Percentiles rank a stretch among this genome's conserved stretches.
Conservation (phyloP, 2,888 invertebrate species). For the Phengaris alcon region DNA sequence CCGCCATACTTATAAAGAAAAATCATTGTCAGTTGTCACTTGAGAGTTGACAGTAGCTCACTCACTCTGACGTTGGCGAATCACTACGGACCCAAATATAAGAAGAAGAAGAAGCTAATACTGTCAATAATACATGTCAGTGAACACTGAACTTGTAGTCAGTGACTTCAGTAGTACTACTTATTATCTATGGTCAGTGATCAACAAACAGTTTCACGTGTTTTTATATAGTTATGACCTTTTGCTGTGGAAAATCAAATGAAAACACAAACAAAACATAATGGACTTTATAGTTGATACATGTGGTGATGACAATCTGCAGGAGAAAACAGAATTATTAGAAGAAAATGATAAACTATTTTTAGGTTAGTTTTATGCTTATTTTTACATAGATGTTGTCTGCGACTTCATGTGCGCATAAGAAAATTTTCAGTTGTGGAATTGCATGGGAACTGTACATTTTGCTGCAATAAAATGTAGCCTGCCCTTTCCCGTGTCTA, state of each 20-base stretch:
- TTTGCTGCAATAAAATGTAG: too few species aligned
- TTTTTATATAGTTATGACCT: background rate
- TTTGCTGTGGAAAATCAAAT: background rate
- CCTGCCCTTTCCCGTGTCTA: too few species aligned
- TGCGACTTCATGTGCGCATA: too few species aligned
- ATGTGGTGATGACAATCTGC: constrained; percentile 69
- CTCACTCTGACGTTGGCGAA: too few species aligned
- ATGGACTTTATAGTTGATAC: constrained; percentile 82
- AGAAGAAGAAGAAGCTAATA: too few species aligned
- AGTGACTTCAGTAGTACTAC: too few species aligned
- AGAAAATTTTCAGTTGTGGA: too few species aligned
- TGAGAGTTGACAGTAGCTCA: too few species aligned
- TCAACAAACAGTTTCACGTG: constrained; percentile 21
- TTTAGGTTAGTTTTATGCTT: constrained; percentile 29
- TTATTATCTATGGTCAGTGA: too few species aligned
- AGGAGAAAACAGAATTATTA: constrained; percentile 54
- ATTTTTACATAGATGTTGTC: background rate
- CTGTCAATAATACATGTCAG: background rate
- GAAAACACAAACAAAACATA: background rate
- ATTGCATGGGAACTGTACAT: too few species aligned
- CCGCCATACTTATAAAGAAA: too few species aligned
- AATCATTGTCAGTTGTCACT: background rate
- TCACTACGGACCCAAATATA: too few species aligned
- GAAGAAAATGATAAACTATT: constrained; percentile 35
- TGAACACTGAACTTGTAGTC: background rate